Evolutionary conservation across 2,113 vertebrate species (phyloP), one percentile per base, ranked within the genome.

Genomic region (Crotalus tigris): DNA sequence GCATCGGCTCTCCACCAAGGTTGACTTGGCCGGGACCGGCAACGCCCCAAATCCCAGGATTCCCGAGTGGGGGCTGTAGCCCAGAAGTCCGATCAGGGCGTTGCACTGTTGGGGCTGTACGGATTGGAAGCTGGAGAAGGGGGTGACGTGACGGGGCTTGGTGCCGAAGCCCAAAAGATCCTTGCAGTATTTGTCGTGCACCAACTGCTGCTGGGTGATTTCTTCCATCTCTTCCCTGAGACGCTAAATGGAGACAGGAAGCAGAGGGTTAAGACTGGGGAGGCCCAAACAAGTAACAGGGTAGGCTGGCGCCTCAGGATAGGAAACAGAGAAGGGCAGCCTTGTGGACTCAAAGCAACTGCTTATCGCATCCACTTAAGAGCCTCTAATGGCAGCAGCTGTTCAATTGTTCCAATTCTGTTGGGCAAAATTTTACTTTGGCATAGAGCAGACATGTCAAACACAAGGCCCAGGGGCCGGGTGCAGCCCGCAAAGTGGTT

Each of bases 141-240:
- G 99, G 2, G 99, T 99, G 95, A 99, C 99, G 96, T 99, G 99
- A 11, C 99, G 99, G 11, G 99, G 99, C 89, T 99, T 99, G 13
- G 99, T 97, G 89, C 99, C 98, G 17, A 99, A 99, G 91, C 99
- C 98, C 98, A 99, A 98, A 93, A 99, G 96, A 92, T 99, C 99
- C 95, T 99, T 99, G 98, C 99, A 99, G 98, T 99, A 99, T 93
- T 99, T 99, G 97, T 99, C 99, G 0, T 99, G 99, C 2, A 99
- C 99, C 95, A 99, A 97, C 96, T 99, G 99, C 97, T 99, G 99
- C 97, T 99, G 99, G 0, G 99, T 99, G 96, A 99, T 99, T 94
- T 99, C 99, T 93, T 99, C 99, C 99, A 99, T 99, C 94, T 99
- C 99, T 95, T 99, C 99, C 58, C 99, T 98, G 96, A 99, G 98